phyloP scores from a whole-genome alignment of 1,140 invertebrate species.

The Dreissena polymorpha region DNA sequence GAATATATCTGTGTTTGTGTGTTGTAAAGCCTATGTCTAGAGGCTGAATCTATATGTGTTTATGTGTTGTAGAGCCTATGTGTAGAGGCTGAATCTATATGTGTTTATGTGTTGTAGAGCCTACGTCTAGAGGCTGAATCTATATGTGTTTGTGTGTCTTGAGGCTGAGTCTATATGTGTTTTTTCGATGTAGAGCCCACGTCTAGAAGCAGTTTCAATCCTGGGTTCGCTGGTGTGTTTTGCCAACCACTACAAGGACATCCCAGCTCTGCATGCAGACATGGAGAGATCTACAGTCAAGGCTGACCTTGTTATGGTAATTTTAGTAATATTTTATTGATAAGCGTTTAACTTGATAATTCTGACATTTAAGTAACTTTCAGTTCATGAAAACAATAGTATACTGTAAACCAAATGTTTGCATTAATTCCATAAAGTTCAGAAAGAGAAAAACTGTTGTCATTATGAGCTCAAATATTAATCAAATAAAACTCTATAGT shows the following conservation, averaged over 20 bases:
- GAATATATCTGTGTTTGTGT: too few species aligned
- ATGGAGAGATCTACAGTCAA: slow-evolving; percentile 34
- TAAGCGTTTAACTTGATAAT: background rate
- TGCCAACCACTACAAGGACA: slow-evolving; percentile 87
- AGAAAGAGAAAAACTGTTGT: too few species aligned
- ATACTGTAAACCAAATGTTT: background rate
- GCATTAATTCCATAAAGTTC: too few species aligned
- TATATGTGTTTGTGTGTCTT: background rate
- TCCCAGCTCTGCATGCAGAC: slow-evolving; percentile 90
- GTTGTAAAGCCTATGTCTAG: too few species aligned
- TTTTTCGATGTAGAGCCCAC: slow-evolving; percentile 84
- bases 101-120: too few species aligned
- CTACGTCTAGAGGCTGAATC: too few species aligned
- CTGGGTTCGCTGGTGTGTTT: slow-evolving; percentile 92
- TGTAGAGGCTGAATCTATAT: too few species aligned
- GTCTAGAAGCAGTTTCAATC: slow-evolving; percentile 95
- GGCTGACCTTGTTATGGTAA: slow-evolving; percentile 45
- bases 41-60: too few species aligned
- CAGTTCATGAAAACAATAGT: background rate
- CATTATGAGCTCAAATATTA: background rate
- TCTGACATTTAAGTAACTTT: background rate
- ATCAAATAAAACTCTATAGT: too few species aligned
- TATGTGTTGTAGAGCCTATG: too few species aligned
- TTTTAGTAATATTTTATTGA: background rate
- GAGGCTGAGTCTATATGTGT: slow-evolving; percentile 8